Conservation (phyloP, 2,113 vertebrate species). For the Aythya baeri region DNA sequence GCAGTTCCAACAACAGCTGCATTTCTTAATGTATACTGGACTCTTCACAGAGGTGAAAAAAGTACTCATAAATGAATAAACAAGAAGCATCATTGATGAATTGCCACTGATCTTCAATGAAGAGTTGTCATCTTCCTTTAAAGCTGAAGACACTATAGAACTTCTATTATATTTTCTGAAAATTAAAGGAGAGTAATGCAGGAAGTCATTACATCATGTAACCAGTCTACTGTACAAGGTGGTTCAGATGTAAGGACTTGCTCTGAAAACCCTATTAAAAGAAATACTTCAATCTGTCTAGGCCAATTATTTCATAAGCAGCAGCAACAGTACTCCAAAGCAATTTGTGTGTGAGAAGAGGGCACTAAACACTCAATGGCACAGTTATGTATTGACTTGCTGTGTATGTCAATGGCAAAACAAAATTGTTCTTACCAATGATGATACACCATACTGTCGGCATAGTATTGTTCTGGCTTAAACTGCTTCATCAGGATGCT, state of each 20-base stretch:
- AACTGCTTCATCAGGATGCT: not conserved
- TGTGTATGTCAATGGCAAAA: not conserved
- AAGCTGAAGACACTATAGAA: not conserved
- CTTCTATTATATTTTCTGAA: not conserved
- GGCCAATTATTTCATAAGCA: not conserved
- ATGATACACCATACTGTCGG: not conserved
- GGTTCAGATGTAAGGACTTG: not conserved
- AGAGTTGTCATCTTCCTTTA: not conserved
- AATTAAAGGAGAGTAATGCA: not conserved
- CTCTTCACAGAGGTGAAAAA: not conserved
- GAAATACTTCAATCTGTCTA: not conserved
- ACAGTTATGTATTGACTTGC: not conserved
- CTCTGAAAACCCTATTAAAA: not conserved
- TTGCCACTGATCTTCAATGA: not conserved
- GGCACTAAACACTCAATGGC: not conserved
- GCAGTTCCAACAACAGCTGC: not conserved
- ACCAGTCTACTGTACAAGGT: not conserved
- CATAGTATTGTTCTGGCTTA: not conserved
- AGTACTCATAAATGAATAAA: not conserved
- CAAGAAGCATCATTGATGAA: not conserved
- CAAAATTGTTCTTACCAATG: not conserved
- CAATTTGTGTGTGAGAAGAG: not conserved
- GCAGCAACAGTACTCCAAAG: not conserved
- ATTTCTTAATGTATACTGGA: not conserved
- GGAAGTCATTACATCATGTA: not conserved